A percentile compares a stretch with the other conserved stretches of the same genome.
Evolutionary conservation across 2,797 vertebrate species (phyloP).

Genomic region (Acanthiza pusilla): DNA sequence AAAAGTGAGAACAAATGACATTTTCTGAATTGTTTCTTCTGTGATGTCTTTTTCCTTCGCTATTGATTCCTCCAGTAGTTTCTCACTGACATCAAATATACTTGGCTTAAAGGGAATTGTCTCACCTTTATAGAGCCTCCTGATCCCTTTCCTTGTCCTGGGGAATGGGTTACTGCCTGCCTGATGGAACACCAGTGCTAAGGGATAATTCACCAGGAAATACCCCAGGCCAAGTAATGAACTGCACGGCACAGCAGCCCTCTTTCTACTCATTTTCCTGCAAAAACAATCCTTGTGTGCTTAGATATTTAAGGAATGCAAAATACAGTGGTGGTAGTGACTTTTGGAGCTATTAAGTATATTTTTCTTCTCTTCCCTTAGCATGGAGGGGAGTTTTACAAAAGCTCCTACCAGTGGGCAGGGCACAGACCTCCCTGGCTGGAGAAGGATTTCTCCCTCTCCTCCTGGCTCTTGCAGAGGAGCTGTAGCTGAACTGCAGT

Average conservation of each 20-base stretch:
- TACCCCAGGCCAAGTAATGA: slow-evolving; percentile 1
- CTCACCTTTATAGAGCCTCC: not conserved
- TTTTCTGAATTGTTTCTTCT: not conserved
- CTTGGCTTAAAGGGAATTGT: not conserved
- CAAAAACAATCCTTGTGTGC: slow-evolving; percentile 36
- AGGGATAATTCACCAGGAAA: slow-evolving; percentile 28
- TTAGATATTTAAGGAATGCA: slow-evolving; percentile 60
- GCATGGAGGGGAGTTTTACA: not conserved
- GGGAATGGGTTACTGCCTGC: not conserved
- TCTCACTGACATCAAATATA: not conserved
- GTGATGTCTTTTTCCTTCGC: not conserved
- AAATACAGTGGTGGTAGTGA: slow-evolving; percentile 25
- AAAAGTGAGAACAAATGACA: not conserved
- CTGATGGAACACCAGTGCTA: not conserved
- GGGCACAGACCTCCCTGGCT: not conserved
- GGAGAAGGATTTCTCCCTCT: not conserved
- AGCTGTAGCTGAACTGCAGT: not conserved
- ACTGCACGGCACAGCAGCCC: not conserved
- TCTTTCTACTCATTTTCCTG: slow-evolving; percentile 49
- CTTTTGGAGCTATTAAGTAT: not conserved
- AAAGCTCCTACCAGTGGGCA: not conserved
- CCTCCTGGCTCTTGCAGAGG: not conserved
- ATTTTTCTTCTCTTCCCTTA: not conserved
- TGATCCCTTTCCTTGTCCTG: not conserved
- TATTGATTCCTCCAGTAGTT: not conserved